Evolutionary conservation across 2,888 invertebrate genomes (phyloP), one percentile per base, ranked within the genome.

Genomic region (Drosophila barbarae): DNA sequence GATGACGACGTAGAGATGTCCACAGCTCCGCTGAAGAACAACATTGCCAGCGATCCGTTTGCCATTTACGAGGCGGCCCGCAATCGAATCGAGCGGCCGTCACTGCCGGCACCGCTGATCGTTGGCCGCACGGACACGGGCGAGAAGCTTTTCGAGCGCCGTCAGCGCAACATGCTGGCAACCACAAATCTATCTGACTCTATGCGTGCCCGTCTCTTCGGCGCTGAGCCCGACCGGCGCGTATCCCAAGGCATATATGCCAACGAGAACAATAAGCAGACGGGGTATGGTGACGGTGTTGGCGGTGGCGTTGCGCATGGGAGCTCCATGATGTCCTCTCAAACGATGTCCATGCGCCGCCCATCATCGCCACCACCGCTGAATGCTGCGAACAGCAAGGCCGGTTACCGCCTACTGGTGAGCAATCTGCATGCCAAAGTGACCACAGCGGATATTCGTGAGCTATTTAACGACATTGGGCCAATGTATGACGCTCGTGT

Each of bases 381-480:
- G 8, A 56, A 67, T 8, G 57, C 55, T 51, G 71, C 74, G 2
- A 78, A 80, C 47, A 81, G 64, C 35, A 83, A 77, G 58, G 67
- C 84, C 5, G 96, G 97, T 44, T 96, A 94, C 88, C 92, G 96
- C 83, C 95, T 98, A 86, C 93, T 96, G 55, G 96, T 98, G 3
- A 96, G 97, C 73, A 98, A 98, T 91, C 91, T 98, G 70, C 95
- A 96, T 83, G 91, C 92, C 26, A 93, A 94, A 73, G 98, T 98
- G 5, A 96, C 96, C 13, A 95, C 95, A 77, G 95, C 95, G 80
- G 98, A 98, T 88, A 96, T 98, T 75, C 93, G 96, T 90, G 98
- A 98, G 89, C 90, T 98, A 46, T 98, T 98, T 91, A 96, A 96
- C 85, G 97, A 97, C 87, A 94, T 98, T 68, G 98, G 98, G 0